Evolutionary conservation across 2,797 vertebrate species (phyloP).

Genomic region (Eulemur mongoz): DNA sequence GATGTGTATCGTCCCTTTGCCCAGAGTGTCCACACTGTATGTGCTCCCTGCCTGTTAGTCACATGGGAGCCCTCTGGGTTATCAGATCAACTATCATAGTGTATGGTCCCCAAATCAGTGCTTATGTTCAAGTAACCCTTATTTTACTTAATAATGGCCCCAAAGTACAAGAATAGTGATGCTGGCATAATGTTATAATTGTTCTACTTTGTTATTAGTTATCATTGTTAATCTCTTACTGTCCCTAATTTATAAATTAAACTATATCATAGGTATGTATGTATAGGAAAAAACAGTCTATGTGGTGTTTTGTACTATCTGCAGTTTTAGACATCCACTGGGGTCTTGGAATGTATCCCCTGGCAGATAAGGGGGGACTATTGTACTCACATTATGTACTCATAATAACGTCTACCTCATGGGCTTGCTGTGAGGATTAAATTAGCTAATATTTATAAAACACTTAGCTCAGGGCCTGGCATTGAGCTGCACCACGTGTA

Average conservation of each 20-base stretch:
- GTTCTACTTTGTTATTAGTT: not conserved
- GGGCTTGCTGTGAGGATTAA: not conserved
- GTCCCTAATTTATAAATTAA: not conserved
- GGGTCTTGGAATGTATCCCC: not conserved
- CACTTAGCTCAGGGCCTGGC: slow-evolving; percentile 10
- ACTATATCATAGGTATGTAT: not conserved
- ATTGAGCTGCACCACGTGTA: not conserved
- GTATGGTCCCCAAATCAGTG: not conserved
- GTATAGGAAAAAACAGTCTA: not conserved
- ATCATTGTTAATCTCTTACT: not conserved
- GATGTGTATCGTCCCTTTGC: not conserved
- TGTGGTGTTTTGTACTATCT: not conserved
- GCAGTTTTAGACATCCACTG: not conserved
- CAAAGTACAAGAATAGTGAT: not conserved
- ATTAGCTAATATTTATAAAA: not conserved
- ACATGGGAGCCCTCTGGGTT: not conserved
- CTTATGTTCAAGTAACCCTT: not conserved
- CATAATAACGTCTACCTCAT: not conserved
- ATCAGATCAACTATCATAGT: not conserved
- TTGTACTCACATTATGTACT: not conserved
- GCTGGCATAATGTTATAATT: not conserved
- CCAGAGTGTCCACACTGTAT: not conserved
- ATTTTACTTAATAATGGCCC: not conserved
- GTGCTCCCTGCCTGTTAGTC: not conserved
- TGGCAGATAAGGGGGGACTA: not conserved